These are phyloP conservation scores for Chlamydotis undulata DNA, from an alignment of 2,113 vertebrate genomes.

Conservation along the genomic window DNA sequence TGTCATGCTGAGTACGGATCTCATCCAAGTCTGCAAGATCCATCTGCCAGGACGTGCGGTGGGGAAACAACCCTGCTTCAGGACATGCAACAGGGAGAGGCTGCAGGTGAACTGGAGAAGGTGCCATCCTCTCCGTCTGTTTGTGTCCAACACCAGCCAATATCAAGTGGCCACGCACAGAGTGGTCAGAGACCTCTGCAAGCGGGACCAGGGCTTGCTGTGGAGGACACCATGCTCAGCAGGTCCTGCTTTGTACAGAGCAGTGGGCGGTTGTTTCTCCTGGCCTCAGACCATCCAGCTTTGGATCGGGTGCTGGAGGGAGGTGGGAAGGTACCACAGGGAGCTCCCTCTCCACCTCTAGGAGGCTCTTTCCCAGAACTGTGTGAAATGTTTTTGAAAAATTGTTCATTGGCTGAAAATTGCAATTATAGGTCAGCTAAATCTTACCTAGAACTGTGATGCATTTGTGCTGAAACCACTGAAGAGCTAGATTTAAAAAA, in stretches of 20 bases:
- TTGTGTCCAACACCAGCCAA: neutral
- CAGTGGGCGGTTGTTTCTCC: neutral
- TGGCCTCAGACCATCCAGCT: neutral
- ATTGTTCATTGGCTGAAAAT: neutral
- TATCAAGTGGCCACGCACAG: neutral
- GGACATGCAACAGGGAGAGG: neutral
- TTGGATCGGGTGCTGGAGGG: neutral
- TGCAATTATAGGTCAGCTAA: neutral
- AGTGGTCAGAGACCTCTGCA: neutral
- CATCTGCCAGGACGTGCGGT: fast-evolving
- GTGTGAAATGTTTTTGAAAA: neutral
- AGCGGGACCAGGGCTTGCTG: neutral
- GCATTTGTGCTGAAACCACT: neutral
- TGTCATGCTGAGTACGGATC: neutral
- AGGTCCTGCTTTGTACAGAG: neutral
- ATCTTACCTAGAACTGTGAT: neutral
- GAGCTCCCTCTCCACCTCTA: neutral
- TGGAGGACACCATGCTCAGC: neutral
- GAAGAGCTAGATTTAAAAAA: neutral
- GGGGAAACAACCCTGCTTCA: neutral
- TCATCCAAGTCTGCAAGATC: neutral
- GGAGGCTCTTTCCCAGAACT: neutral
- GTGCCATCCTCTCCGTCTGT: neutral
- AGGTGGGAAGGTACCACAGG: neutral
- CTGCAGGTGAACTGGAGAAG: neutral